Percentiles rank a stretch among this genome's conserved stretches.
Evolutionary conservation across 2,797 vertebrate genomes (phyloP).

Genomic region (Graptemys geographica): DNA sequence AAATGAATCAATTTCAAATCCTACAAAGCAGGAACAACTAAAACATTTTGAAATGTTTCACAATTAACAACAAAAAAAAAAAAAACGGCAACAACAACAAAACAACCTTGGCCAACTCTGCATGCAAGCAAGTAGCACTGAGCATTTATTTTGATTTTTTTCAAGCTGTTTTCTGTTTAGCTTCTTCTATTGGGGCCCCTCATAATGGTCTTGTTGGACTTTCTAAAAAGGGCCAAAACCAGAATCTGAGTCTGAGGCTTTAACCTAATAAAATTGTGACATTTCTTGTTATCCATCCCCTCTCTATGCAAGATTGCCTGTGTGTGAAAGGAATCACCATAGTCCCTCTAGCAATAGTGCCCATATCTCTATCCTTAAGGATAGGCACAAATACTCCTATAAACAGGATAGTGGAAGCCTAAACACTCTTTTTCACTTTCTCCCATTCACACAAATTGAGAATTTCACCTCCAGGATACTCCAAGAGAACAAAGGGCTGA

Average conservation of each 20-base stretch:
- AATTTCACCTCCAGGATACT: neutral
- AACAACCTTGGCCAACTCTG: fast-evolving
- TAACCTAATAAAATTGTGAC: neutral
- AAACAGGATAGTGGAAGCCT: neutral
- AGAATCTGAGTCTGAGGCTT: neutral
- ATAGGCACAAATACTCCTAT: neutral
- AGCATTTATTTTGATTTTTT: neutral
- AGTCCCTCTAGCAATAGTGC: neutral
- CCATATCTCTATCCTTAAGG: neutral
- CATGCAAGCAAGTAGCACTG: neutral
- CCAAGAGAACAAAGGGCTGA: neutral
- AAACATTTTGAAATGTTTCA: neutral
- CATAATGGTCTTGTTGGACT: neutral
- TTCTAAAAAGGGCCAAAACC: neutral
- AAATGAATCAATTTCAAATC: too few species aligned
- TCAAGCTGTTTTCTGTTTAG: neutral
- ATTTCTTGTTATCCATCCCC: neutral
- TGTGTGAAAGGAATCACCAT: neutral
- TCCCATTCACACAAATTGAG: neutral
- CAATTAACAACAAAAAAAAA: neutral
- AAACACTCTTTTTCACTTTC: neutral
- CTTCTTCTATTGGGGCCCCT: neutral
- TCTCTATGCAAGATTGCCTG: neutral
- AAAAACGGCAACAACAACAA: fast-evolving
- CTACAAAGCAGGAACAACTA: too few species aligned